Percentiles rank a stretch among this genome's conserved stretches.
Evolutionary conservation across 2,797 vertebrate species (phyloP).

Genomic region (Otus scops): DNA sequence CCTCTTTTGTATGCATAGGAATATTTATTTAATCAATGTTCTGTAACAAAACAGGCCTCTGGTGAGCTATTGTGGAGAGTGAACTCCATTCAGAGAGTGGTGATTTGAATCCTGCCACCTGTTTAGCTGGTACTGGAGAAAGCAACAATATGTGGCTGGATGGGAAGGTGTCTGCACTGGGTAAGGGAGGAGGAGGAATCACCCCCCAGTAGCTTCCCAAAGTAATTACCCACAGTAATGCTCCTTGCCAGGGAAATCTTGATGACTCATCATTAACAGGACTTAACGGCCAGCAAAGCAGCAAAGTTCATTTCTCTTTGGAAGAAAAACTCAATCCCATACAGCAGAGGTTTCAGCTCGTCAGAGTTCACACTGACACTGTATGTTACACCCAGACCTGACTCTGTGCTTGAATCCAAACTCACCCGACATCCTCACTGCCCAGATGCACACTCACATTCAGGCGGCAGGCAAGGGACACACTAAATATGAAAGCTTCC

Average conservation of each 20-base stretch:
- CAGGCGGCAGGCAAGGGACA: background rate
- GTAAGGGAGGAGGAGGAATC: background rate
- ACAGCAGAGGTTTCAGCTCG: background rate
- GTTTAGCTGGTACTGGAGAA: slow-evolving; percentile 26
- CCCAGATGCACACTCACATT: fast-evolving
- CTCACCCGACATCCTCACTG: fast-evolving
- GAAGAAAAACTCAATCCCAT: background rate
- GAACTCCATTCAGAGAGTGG: slow-evolving; percentile 49
- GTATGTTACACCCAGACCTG: background rate
- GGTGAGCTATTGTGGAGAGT: slow-evolving; percentile 63
- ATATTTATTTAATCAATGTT: slow-evolving; percentile 77
- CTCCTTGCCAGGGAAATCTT: background rate
- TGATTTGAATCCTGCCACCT: slow-evolving; percentile 67
- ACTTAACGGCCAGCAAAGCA: background rate
- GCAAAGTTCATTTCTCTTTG: background rate
- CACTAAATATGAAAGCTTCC: fast-evolving
- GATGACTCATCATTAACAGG: background rate
- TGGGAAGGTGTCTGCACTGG: background rate
- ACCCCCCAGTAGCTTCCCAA: background rate
- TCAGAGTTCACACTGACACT: background rate
- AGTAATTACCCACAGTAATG: background rate
- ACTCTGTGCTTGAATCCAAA: background rate
- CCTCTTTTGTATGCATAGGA: slow-evolving; percentile 68
- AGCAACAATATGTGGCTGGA: background rate
- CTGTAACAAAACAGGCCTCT: slow-evolving; percentile 74